phyloP scores from a whole-genome alignment of 2,797 vertebrate species.

The Coracias cyanogaster region DNA sequence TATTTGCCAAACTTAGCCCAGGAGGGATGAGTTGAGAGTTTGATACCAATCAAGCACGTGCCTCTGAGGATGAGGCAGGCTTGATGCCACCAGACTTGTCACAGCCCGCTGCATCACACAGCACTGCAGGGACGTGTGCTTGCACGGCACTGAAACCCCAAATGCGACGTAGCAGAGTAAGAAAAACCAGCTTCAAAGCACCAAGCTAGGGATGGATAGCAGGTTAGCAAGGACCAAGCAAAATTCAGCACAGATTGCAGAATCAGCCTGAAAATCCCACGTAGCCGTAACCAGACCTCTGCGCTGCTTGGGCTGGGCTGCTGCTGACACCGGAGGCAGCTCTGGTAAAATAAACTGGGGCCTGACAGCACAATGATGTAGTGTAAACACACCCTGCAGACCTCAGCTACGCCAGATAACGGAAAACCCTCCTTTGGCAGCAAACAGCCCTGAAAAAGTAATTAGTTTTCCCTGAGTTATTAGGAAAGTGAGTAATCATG shows the following conservation, averaged over 20 bases:
- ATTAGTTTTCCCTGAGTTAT: neutral
- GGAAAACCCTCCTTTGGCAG: neutral
- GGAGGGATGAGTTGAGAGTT: neutral
- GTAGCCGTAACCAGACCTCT: neutral
- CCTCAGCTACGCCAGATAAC: neutral
- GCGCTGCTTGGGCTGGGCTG: neutral
- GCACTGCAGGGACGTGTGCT: neutral
- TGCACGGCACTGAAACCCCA: accelerated
- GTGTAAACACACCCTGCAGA: neutral
- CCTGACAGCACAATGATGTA: neutral
- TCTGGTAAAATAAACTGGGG: neutral
- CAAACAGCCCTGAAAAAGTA: neutral
- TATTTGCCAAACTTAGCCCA: neutral
- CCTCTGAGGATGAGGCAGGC: neutral
- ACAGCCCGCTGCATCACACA: accelerated
- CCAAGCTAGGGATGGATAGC: accelerated
- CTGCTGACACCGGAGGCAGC: neutral
- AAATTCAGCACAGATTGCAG: neutral
- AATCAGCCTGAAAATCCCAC: neutral
- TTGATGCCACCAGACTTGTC: neutral
- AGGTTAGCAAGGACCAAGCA: neutral
- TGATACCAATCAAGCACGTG: neutral
- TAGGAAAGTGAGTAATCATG: neutral
- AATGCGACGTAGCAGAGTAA: accelerated
- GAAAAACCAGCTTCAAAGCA: neutral